Base-by-base conservation (phyloP, 2,888 invertebrate genomes). In the Drosophila anomalata region DNA sequence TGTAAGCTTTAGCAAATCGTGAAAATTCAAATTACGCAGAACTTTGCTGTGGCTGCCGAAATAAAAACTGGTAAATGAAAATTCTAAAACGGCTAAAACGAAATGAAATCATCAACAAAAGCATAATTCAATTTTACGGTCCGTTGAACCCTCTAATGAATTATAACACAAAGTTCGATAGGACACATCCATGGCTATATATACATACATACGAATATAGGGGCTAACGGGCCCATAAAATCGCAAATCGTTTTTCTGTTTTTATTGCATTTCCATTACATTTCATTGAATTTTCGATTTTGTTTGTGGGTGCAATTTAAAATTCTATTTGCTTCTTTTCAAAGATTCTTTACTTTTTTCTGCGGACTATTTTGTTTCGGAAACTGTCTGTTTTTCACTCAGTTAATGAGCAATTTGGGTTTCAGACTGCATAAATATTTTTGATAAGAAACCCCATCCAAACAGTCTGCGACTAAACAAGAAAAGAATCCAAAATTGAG, bases 91-190 rank as follows among this genome's bases (percentile, higher is more conserved):
- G 77, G 46, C 53, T 46, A 65, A 65, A 65, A 47, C 63, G 69
- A 77, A 76, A 60, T 61, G 76, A 80, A 83, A 77, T 83, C 81
- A 79, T 83, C 81, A 75, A 79, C 82, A 77, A 81, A 79, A 79
- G 77, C 84, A 84, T 82, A 82, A 82, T 84, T 82, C 82, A 82
- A 82, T 82, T 82, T 82, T 82, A 84, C 84, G 84, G 78, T 61
- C 84, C 78, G 84, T 61, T 82, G 84, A 75, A 77, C 67, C 73
- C 78, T 72, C 82, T 82, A 82, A 82, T 82, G 82, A 82, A 82
- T 82, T 82, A 84, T 81, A 76, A 56, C 62, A 69, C 54, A 68
- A 29, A 61, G 63, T 65, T 65, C 61, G 61, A 65, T 65, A 53
- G 61, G 39, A 53, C 63, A 60, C 14, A 42, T 29, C 42, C 24